Conservation (phyloP, 1,140 invertebrate genomes). For the Campoletis sonorensis region DNA sequence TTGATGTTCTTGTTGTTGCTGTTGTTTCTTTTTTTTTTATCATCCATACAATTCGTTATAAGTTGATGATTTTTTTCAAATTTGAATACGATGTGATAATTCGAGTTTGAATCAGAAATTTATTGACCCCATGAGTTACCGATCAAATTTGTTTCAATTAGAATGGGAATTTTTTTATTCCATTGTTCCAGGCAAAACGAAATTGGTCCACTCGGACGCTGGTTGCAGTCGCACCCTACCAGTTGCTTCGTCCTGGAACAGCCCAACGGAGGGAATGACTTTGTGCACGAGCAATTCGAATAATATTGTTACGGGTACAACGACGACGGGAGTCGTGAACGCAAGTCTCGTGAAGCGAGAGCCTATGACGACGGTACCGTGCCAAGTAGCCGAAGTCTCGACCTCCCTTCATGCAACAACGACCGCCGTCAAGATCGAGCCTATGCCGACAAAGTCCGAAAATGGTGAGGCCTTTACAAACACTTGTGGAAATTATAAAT, state of each 20-base stretch:
- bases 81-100: not conserved
- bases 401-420: slow-evolving; percentile 78
- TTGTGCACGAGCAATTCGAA: slow-evolving; percentile 35
- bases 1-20: no score
- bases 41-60: no score
- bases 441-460: slow-evolving; percentile 70
- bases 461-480: slow-evolving; percentile 63
- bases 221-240: slow-evolving; percentile 73
- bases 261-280: slow-evolving; percentile 52
- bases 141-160: not conserved
- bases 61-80: no score
- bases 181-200: slow-evolving; percentile 69
- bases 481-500: no score
- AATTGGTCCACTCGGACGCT: slow-evolving; percentile 71
- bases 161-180: not conserved
- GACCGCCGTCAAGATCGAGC: slow-evolving; percentile 73
- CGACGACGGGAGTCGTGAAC: slow-evolving; percentile 54
- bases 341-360: slow-evolving; percentile 78
- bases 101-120: no score
- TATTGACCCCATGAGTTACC: not conserved
- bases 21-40: no score
- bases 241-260: slow-evolving; percentile 71
- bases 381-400: slow-evolving; percentile 82
- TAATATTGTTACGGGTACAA: slow-evolving; percentile 38
- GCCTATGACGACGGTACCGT: slow-evolving; percentile 76